Base-by-base conservation (phyloP, 2,888 invertebrate species). In the Panzeria rudis region DNA sequence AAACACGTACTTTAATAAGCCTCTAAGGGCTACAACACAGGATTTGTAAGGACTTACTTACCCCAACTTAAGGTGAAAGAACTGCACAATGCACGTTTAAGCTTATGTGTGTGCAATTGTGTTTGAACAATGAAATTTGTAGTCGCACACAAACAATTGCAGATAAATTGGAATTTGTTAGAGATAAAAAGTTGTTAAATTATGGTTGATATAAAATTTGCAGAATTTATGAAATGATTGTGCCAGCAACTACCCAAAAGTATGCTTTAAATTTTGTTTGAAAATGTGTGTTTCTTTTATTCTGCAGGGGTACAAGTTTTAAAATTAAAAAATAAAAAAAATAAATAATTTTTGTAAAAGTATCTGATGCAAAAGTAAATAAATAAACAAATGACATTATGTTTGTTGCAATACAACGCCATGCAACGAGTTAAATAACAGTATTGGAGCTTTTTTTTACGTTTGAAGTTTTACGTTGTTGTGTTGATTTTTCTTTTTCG, bases 1-100 rank as follows among this genome's bases (percentile, higher is more conserved):
- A 64, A 38, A 81, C 84, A 85, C 84, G 84, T 85, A 78, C 69
- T 61, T 56, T 78, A 81, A 85, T 85, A 85, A 85, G 81, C 77
- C 84, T 69, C 77, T 32, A 61, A 78, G 84, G 84, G 61, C 73
- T 77, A n/a, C 41, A 56, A 6, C 29, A 59, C 50, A 72, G 61
- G 71, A 81, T 73, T 81, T 75, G 68, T n/a, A 25, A 81, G 59
- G 61, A 81, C 50, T 75, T 68, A 20, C 13, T 75, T 68, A 17
- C 13, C 7, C 32, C 11, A 54, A 38, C 23, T 56, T 41, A 17
- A 71, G 71, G 56, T 41, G 44, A 56, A 71, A n/a, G n/a, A 41
- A 44, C 17, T 35, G 56, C 41, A 56, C 20, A 56, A 41, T 23
- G 25, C 29, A 35, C 11, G 66, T 47, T 20, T 54, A 38, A 13